A percentile compares a stretch with the other conserved stretches of the same genome.
phyloP scores from a whole-genome alignment of 2,113 vertebrate genomes.

The Orientallactaga bullata region DNA sequence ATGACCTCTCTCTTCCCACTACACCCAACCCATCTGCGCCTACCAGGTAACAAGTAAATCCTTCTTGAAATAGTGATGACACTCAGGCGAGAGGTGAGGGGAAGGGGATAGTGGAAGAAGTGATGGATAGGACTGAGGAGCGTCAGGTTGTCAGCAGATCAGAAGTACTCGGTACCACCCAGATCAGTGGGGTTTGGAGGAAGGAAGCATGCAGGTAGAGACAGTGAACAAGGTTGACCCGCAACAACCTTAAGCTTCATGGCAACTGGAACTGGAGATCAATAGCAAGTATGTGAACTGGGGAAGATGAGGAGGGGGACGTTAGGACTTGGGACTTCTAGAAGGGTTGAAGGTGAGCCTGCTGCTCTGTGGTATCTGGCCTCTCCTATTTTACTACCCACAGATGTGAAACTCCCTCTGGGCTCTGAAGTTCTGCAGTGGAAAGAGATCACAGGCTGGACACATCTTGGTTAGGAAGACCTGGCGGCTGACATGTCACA shows the following conservation, averaged over 20 bases:
- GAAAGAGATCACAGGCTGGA: not conserved
- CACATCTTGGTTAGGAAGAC: not conserved
- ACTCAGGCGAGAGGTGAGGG: not conserved
- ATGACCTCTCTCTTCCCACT: not conserved
- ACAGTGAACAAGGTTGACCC: not conserved
- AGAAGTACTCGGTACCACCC: not conserved
- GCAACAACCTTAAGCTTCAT: not conserved
- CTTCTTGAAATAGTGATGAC: not conserved
- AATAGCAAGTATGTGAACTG: not conserved
- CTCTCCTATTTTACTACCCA: not conserved
- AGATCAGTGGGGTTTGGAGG: not conserved
- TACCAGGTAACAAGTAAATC: not conserved
- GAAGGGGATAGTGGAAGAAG: not conserved
- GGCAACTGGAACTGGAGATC: not conserved
- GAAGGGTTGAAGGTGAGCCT: not conserved
- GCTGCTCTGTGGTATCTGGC: not conserved
- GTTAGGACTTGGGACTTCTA: not conserved
- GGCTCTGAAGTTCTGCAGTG: not conserved
- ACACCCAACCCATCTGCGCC: not conserved
- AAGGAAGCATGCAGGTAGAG: not conserved
- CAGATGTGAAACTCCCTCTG: not conserved
- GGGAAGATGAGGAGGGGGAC: not conserved
- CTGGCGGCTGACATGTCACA: not conserved
- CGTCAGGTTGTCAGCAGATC: not conserved
- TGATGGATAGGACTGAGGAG: not conserved